These are phyloP conservation scores for Grallaria varia DNA, from an alignment of 2,113 vertebrate genomes.

Conservation along the genomic window DNA sequence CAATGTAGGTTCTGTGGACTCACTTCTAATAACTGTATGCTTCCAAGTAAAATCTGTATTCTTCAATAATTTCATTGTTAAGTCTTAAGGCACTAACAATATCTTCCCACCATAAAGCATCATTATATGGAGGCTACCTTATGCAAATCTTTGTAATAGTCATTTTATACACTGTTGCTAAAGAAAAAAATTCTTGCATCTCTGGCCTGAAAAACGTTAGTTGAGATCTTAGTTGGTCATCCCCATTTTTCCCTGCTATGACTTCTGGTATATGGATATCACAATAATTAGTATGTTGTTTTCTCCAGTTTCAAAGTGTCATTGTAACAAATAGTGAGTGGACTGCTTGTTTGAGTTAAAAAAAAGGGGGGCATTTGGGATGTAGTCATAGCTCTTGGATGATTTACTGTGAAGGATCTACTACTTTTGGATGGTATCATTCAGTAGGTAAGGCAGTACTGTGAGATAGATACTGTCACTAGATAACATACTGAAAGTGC, in stretches of 20 bases:
- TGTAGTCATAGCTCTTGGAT: background rate
- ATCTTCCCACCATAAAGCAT: background rate
- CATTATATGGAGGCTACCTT: background rate
- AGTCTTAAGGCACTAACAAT: background rate
- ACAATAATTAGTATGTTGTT: background rate
- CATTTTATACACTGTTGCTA: background rate
- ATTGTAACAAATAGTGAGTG: background rate
- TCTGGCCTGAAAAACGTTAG: background rate
- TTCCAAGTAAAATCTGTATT: background rate
- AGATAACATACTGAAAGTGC: background rate
- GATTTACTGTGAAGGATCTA: background rate
- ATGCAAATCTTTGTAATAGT: background rate
- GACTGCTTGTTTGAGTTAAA: background rate
- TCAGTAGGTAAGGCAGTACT: background rate
- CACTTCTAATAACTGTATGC: background rate
- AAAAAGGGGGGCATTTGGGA: background rate
- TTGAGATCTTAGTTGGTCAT: background rate
- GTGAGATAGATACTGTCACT: background rate
- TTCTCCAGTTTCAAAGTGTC: background rate
- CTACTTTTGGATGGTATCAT: background rate
- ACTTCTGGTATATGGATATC: background rate
- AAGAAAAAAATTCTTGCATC: background rate
- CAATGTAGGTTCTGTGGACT: background rate
- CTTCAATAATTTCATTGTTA: background rate
- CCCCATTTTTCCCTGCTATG: fast-evolving